Base-by-base conservation (phyloP, 2,888 invertebrate species). In the Sminthurides aquaticus region DNA sequence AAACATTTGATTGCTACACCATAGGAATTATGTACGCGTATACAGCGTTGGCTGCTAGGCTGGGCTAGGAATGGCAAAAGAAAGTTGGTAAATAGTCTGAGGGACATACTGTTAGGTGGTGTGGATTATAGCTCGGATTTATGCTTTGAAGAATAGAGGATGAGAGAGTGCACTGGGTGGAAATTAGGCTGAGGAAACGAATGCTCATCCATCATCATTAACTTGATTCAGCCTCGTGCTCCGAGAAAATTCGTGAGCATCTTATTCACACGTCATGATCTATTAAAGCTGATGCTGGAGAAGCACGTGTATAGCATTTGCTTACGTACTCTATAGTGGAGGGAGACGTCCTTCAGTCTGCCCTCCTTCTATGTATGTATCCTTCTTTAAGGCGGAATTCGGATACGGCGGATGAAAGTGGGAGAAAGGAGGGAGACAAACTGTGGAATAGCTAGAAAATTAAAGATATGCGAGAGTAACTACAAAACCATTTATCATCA, bases 121-220 rank as follows among this genome's bases (percentile, higher is more conserved):
- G n/a, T n/a, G n/a, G n/a, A n/a, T n/a, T n/a, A n/a, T n/a, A n/a
- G n/a, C n/a, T n/a, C n/a, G n/a, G n/a, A n/a, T 34, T 34, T 11
- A 34, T 34, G 43, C 43, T 15, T 34, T 34, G 5, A 34, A 34
- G n/a, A 34, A 34, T 34, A 34, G 15, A 34, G 5, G 8, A 34
- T 34, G 43, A 5, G 15, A 34, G 43, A 34, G n/a, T n/a, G n/a
- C n/a, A n/a, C n/a, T 11, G 15, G 8, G 15, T 34, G 43, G 43
- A 48, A 62, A 62, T 62, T 60, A 52, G 60, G 55, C 55, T 54
- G 15, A 49, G 49, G 56, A 49, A 34, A 49, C 43, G 43, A 11
- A 34, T 34, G 49, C 34, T 49, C 58, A 63, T 63, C 58, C 49
- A 63, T 63, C 63, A 64, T 64, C 34, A 64, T 64, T 64, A 64